Conservation (phyloP, 2,113 vertebrate species). For the Pseudopodoces humilis region DNA sequence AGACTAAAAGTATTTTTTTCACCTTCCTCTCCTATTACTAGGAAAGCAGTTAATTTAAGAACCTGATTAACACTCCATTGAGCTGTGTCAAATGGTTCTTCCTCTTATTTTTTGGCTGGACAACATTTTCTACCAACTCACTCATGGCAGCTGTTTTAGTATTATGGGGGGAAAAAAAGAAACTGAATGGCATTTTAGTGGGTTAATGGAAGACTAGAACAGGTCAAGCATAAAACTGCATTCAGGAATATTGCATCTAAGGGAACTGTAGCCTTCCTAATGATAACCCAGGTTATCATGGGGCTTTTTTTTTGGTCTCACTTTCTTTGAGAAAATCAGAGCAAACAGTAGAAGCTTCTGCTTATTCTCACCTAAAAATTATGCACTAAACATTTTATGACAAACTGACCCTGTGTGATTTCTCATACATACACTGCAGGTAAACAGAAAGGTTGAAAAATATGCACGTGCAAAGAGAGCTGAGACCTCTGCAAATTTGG, state of each 20-base stretch:
- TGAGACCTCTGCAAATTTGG: neutral
- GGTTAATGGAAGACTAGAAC: neutral
- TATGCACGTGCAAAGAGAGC: accelerated
- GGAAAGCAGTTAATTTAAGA: neutral
- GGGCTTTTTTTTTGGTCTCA: neutral
- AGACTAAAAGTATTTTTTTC: neutral
- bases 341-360: neutral
- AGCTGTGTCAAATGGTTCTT: neutral
- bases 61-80: neutral
- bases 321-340: neutral
- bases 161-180: neutral
- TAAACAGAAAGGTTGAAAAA: neutral
- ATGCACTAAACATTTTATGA: neutral
- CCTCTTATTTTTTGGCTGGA: neutral
- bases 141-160: neutral
- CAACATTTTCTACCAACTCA: neutral
- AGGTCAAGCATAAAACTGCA: neutral
- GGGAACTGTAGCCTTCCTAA: neutral
- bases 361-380: neutral
- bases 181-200: neutral
- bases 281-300: neutral
- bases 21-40: neutral
- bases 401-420: neutral
- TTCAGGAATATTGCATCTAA: neutral
- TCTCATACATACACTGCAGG: neutral